Evolutionary conservation across 23 tunicate genomes (phyloP).

Genomic region (Styela plicata): DNA sequence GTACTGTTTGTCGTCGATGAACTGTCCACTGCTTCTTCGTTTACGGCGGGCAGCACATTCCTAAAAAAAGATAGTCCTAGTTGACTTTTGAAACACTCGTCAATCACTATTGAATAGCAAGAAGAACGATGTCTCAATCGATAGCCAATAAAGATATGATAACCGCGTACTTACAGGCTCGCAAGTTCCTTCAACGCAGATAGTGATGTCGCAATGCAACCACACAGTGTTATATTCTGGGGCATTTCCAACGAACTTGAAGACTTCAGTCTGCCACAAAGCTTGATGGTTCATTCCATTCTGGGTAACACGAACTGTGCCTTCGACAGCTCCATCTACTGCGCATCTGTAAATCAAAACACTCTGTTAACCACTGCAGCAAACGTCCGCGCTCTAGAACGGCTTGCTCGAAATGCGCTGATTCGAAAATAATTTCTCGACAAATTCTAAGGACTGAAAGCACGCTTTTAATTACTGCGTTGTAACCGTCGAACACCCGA

Average conservation of each 20-base stretch:
- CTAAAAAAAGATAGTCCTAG: constrained; percentile 41
- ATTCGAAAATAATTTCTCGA: background rate
- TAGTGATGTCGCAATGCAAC: constrained; percentile 90
- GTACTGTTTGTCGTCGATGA: background rate
- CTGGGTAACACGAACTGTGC: constrained; percentile 53
- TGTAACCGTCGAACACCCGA: background rate
- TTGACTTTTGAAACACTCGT: too few species aligned
- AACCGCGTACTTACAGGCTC: constrained; percentile 84
- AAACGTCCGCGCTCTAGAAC: too few species aligned
- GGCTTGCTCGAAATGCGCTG: background rate
- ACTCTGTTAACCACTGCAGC: too few species aligned
- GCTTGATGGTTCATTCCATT: constrained; percentile 84
- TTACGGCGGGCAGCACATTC: constrained; percentile 51
- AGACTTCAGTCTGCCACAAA: constrained; percentile 79
- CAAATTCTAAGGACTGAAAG: background rate
- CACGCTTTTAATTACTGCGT: background rate
- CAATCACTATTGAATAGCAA: too few species aligned
- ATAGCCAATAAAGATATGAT: too few species aligned
- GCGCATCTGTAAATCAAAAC: constrained; percentile 43
- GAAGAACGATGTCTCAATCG: too few species aligned
- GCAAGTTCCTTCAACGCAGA: constrained; percentile 75
- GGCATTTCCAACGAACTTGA: constrained; percentile 79
- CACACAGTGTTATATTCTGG: constrained; percentile 64
- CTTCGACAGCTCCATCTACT: constrained; percentile 48
- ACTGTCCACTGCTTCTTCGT: constrained; percentile 26